phyloP scores from a whole-genome alignment of 2,113 vertebrate genomes.

The Tricholaema leucomelas region DNA sequence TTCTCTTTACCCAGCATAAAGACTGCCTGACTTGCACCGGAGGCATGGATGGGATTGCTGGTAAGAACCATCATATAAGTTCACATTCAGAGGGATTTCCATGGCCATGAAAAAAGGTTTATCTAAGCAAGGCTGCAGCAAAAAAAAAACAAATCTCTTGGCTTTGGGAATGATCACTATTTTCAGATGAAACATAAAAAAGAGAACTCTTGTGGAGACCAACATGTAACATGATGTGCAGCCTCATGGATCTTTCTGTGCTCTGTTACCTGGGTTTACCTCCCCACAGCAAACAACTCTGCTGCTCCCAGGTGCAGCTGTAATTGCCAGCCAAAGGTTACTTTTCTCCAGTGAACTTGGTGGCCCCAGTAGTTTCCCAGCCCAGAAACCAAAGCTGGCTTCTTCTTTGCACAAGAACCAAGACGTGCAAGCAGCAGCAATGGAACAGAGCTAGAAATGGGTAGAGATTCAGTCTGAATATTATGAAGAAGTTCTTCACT shows the following conservation, averaged over 20 bases:
- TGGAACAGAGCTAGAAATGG: no score
- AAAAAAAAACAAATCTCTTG: neutral
- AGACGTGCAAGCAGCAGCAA: accelerated
- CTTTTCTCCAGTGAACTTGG: neutral
- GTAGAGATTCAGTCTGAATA: no score
- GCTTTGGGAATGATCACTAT: neutral
- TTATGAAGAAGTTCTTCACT: no score
- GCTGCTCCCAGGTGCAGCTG: neutral
- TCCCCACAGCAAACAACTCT: neutral
- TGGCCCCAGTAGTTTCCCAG: neutral
- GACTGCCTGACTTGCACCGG: neutral
- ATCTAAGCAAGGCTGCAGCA: neutral
- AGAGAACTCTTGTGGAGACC: neutral
- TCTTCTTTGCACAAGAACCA: neutral
- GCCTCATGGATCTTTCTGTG: neutral
- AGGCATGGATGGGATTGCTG: neutral
- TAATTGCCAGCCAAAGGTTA: neutral
- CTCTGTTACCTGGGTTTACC: neutral
- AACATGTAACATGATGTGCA: accelerated
- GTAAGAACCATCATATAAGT: neutral
- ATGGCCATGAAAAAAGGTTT: neutral
- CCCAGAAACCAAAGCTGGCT: neutral
- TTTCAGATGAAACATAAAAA: neutral
- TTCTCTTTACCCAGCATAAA: neutral
- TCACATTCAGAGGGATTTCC: neutral